phyloP scores from a whole-genome alignment of 1,140 invertebrate genomes.

The Pomacea maculata region DNA sequence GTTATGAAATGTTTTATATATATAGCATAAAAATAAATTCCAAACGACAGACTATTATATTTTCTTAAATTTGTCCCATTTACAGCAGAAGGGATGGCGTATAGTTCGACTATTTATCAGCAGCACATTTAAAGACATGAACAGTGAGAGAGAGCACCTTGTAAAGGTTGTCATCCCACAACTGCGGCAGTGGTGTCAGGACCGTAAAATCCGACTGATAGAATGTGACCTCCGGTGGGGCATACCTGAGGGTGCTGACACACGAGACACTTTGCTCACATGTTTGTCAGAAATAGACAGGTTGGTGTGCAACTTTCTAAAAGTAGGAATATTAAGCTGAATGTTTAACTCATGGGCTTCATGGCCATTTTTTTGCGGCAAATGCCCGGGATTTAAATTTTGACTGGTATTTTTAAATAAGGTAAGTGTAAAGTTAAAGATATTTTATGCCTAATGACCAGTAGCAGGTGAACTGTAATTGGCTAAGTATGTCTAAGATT shows the following conservation, averaged over 20 bases:
- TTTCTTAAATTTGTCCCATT: background rate
- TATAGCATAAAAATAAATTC: background rate
- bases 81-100: conserved; percentile 42
- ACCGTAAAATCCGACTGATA: conserved; percentile 39
- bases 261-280: conserved; percentile 30
- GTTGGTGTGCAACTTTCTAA: conserved; percentile 2
- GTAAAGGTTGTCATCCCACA: conserved; percentile 49
- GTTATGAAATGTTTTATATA: background rate
- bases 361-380: no score
- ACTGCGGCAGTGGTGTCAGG: conserved; percentile 46
- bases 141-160: conserved; percentile 50
- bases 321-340: no score
- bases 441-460: no score
- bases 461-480: no score
- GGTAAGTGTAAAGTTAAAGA: no score
- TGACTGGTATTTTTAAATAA: no score
- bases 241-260: conserved; percentile 35
- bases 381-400: no score
- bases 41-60: background rate
- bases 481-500: no score
- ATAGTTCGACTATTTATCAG: conserved; percentile 56
- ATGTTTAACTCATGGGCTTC: no score
- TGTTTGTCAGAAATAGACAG: conserved; percentile 40
- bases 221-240: conserved; percentile 55
- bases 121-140: conserved; percentile 58